phyloP scores from a whole-genome alignment of 1,140 invertebrate genomes.

The Leptinotarsa lineolata region DNA sequence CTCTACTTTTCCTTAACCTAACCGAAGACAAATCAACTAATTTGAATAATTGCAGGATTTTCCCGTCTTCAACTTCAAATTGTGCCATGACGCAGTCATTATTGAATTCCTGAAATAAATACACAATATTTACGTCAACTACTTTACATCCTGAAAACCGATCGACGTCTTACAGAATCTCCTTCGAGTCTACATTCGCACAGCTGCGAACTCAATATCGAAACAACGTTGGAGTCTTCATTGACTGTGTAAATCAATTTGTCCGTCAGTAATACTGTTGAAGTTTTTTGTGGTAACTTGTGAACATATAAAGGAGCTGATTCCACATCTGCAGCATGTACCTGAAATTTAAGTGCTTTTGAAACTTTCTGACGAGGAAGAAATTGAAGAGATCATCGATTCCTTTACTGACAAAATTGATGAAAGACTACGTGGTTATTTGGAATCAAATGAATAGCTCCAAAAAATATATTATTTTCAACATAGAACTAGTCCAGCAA shows the following conservation, averaged over 20 bases:
- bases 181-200: slow-evolving; percentile 65
- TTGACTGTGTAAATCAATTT: slow-evolving; percentile 66
- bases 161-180: slow-evolving; percentile 57
- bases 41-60: slow-evolving; percentile 59
- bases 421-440: no score
- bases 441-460: no score
- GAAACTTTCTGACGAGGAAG: not conserved
- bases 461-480: no score
- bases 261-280: slow-evolving; percentile 65
- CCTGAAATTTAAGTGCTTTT: slow-evolving; percentile 53
- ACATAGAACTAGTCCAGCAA: no score
- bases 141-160: not conserved
- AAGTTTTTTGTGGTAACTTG: slow-evolving; percentile 65
- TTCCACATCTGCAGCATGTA: slow-evolving; percentile 68
- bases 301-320: slow-evolving; percentile 70
- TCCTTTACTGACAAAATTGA: no score
- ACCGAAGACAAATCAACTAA: slow-evolving; percentile 53
- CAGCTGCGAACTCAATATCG: slow-evolving; percentile 65
- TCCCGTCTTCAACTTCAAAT: slow-evolving; percentile 62
- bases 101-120: slow-evolving; percentile 59
- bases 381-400: no score
- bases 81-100: slow-evolving; percentile 59
- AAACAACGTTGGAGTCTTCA: slow-evolving; percentile 58
- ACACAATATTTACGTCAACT: not conserved
- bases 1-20: slow-evolving; percentile 42